phyloP scores from a whole-genome alignment of 92 coral and sea anemone genomes.

The Umimayanthus kanabou region DNA sequence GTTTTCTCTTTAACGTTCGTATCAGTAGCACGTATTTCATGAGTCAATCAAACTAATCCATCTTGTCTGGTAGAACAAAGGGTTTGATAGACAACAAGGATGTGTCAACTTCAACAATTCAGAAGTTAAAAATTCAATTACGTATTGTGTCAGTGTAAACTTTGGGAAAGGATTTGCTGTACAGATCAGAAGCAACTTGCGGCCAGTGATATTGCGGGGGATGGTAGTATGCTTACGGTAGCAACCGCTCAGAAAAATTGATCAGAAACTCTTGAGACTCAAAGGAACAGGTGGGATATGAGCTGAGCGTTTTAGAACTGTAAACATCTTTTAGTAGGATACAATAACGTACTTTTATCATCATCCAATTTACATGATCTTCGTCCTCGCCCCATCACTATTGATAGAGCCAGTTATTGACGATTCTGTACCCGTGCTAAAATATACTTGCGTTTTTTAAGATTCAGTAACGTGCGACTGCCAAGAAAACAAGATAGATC shows the following conservation, averaged over 20 bases:
- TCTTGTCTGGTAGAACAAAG: slow-evolving; percentile 16
- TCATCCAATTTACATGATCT: slow-evolving; percentile 10
- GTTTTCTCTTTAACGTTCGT: neutral
- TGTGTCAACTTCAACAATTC: slow-evolving; percentile 20
- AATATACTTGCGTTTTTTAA: neutral
- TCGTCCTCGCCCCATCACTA: neutral
- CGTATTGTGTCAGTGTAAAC: slow-evolving; percentile 30
- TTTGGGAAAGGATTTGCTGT: neutral
- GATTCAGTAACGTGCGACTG: neutral
- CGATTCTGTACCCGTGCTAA: neutral
- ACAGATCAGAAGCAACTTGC: neutral
- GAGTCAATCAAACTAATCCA: neutral
- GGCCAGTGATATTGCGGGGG: neutral
- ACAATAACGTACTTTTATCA: neutral
- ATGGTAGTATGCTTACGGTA: neutral
- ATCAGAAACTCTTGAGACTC: neutral
- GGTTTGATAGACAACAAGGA: slow-evolving; percentile 14
- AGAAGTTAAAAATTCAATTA: slow-evolving; percentile 35
- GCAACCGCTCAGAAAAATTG: neutral
- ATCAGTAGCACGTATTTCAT: slow-evolving; percentile 7
- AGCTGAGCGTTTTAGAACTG: neutral
- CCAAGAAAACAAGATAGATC: neutral
- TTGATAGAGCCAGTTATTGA: neutral
- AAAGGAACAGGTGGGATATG: neutral
- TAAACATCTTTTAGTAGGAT: no score